Conservation (phyloP, 2,888 invertebrate genomes). For the Acleris holmiana region DNA sequence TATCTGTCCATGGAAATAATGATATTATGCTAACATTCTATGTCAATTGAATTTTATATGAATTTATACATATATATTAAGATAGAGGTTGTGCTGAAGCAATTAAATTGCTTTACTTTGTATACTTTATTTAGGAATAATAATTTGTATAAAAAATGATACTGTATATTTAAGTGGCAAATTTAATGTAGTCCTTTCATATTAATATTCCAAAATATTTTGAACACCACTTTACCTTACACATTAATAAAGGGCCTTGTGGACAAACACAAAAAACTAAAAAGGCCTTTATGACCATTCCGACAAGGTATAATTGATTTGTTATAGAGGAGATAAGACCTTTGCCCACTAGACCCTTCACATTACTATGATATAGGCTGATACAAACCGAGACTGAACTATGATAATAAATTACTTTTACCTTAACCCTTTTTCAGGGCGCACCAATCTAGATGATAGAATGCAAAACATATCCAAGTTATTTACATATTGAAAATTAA, state of each 20-base stretch:
- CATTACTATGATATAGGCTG: no score
- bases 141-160: conserved; percentile 44
- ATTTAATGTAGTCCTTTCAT: conserved; percentile 21
- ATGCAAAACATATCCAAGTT: no score
- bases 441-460: no score
- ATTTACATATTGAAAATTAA: no score
- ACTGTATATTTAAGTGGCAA: conserved; percentile 30
- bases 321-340: no score
- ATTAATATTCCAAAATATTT: conserved; percentile 10
- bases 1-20: conserved; percentile 57
- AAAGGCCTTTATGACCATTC: no score
- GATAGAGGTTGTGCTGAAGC: conserved; percentile 72
- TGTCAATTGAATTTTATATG: conserved; percentile 49
- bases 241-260: not conserved
- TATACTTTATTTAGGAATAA: conserved; percentile 43
- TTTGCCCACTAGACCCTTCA: no score
- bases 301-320: no score
- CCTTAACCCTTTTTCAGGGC: no score
- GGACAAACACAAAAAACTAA: no score
- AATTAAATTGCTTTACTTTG: conserved; percentile 72
- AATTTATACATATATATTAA: conserved; percentile 45
- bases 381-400: no score
- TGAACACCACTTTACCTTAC: conserved; percentile 15
- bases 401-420: no score
- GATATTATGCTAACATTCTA: conserved; percentile 48